Evolutionary conservation across 1,140 invertebrate species (phyloP).

Genomic region (Cydia pomonella): DNA sequence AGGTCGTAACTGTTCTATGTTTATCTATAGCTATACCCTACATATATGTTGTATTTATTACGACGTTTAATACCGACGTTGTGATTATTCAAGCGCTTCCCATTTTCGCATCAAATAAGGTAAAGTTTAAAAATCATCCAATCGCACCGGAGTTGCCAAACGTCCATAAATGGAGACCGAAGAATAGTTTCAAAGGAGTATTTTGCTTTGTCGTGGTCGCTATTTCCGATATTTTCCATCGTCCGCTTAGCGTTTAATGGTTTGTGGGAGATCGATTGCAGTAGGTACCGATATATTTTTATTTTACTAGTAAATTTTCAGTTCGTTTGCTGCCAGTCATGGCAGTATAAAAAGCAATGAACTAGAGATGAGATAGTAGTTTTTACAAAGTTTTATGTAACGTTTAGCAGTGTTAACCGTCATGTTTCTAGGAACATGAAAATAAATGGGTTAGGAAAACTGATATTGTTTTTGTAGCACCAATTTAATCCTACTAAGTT

Average conservation of each 20-base stretch:
- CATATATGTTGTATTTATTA: too few relatives aligned
- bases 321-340: slow-evolving; percentile 56
- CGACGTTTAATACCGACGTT: not conserved
- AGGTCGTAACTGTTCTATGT: too few relatives aligned
- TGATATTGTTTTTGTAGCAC: not conserved
- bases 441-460: not conserved
- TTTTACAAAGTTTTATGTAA: not conserved
- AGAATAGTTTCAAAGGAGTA: slow-evolving; percentile 56
- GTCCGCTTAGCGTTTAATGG: slow-evolving; percentile 62
- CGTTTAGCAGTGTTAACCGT: not conserved
- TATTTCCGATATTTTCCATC: slow-evolving; percentile 59
- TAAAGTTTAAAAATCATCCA: slow-evolving; percentile 15
- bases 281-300: slow-evolving; percentile 61
- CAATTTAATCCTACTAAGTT: not conserved
- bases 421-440: not conserved
- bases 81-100: not conserved
- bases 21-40: too few relatives aligned
- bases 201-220: slow-evolving; percentile 51
- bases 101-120: slow-evolving; percentile 1
- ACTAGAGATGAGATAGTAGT: not conserved
- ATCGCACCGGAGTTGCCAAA: slow-evolving; percentile 37
- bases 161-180: slow-evolving; percentile 43
- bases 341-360: slow-evolving; percentile 43
- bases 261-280: slow-evolving; percentile 61
- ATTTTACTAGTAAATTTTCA: slow-evolving; percentile 61